Evolutionary conservation across 2,888 invertebrate species (phyloP), one percentile per base, ranked within the genome.

Genomic region (Habrosyne pyritoides): DNA sequence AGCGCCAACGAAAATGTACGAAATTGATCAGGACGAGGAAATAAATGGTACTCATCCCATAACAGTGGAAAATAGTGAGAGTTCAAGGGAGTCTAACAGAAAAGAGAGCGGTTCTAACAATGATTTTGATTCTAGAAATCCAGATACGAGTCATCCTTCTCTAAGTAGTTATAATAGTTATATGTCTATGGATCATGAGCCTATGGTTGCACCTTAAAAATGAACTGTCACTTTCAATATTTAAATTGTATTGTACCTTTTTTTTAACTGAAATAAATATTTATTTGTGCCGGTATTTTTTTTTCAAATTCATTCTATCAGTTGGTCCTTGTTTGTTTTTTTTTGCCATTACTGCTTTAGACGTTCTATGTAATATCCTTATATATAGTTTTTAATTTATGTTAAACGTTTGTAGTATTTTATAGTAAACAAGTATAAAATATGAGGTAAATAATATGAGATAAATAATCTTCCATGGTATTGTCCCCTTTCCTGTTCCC

Each of bases 111-210:
- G n/a, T 12, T 33, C 33, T 0, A 33, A 33, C 5, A 4, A 26
- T 14, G 47, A 51, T 12, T 10, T 26, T 0, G 57, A 53, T 10
- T 48, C 56, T 0, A 51, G 47, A 0, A 60, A 66, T 21, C 69
- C 64, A 0, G 67, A 66, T 0, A 63, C 74, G 0, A 75, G 69
- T 8, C 53, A 59, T 0, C 61, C 64, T 0, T 77, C 84, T 10
- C 18, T 79, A 0, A 78, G 70, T 42, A 80, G 73, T 21, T 84
- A 77, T 22, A 65, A 79, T 10, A 82, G 77, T 36, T 81, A 57
- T 22, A 51, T 63, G 18, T 79, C 81, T 2, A 51, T 67, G 10
- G 77, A 75, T 2, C 78, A 84, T 2, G 84, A 85, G 30, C 83
- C 83, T 0, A 84, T 85, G 81, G 66, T 66, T 21, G 26, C 49